Conservation (phyloP, 2,888 invertebrate species). For the Microplitis deprimator region DNA sequence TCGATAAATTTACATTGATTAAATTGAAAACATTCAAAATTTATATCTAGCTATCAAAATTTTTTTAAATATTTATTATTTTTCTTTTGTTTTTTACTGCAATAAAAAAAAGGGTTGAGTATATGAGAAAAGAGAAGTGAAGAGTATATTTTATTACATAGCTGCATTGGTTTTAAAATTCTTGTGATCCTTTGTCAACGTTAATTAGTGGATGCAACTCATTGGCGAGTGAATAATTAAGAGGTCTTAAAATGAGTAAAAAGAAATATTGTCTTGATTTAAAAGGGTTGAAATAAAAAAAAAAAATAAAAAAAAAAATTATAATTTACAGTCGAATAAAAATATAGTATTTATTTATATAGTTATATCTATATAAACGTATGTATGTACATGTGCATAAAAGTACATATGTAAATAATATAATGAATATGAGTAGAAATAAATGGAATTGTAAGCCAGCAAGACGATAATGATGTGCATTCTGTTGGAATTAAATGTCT, state of each 20-base stretch:
- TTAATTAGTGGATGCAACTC: conserved; percentile 51
- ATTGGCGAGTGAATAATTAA: conserved; percentile 48
- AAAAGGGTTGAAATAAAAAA: not conserved
- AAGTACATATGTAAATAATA: conserved; percentile 21
- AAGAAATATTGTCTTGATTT: not conserved
- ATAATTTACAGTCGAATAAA: not conserved
- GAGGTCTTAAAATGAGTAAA: conserved; percentile 18
- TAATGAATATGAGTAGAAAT: conserved; percentile 26
- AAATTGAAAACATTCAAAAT: conserved; percentile 46
- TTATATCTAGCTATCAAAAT: not conserved
- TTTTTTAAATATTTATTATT: not conserved
- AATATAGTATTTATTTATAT: not conserved
- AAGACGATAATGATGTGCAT: conserved; percentile 46
- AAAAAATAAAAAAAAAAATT: not conserved
- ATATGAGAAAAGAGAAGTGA: not conserved
- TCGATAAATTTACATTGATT: conserved; percentile 53
- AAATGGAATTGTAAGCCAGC: conserved; percentile 8
- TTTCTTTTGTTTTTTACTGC: not conserved
- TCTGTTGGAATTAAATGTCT: conserved; percentile 52
- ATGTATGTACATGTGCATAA: not conserved
- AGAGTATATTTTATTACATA: conserved; percentile 19
- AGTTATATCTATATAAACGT: not conserved
- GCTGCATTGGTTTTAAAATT: conserved; percentile 1
- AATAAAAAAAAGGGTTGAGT: not conserved
- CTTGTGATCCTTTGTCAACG: conserved; percentile 22